Evolutionary conservation across 2,797 vertebrate species (phyloP).

Genomic region (Crenichthys baileyi): DNA sequence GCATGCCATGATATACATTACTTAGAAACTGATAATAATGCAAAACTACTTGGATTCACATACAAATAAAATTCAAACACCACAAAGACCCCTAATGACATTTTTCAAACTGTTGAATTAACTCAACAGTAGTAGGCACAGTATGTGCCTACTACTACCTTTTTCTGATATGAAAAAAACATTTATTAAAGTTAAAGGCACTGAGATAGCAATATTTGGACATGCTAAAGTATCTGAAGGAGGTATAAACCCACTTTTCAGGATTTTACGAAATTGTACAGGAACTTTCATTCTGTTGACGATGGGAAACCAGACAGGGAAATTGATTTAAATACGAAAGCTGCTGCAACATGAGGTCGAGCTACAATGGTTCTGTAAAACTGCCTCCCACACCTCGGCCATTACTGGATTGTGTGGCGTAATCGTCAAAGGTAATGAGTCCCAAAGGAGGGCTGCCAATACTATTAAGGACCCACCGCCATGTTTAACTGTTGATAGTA

Average conservation of each 20-base stretch:
- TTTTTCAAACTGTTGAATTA: neutral
- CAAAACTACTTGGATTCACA: neutral
- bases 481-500: conserved; percentile 44
- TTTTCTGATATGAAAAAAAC: neutral
- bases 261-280: conserved; percentile 37
- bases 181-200: neutral
- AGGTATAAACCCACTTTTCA: conserved; percentile 24
- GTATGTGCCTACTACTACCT: neutral
- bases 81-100: neutral
- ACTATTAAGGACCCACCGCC: conserved; percentile 56
- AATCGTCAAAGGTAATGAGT: conserved; percentile 64
- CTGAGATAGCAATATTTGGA: neutral
- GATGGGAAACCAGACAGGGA: conserved; percentile 25
- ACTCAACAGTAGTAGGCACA: neutral
- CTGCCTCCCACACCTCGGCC: conserved; percentile 50
- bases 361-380: conserved; percentile 53
- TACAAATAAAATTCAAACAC: conserved; percentile 12
- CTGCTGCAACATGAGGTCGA: conserved; percentile 23
- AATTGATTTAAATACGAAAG: conserved; percentile 55
- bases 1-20: neutral
- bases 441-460: conserved; percentile 62
- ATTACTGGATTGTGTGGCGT: conserved; percentile 51
- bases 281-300: conserved; percentile 38
- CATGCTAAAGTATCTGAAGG: neutral
- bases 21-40: neutral